Base-by-base conservation (phyloP, 2,888 invertebrate genomes). In the Brachyptera risi region DNA sequence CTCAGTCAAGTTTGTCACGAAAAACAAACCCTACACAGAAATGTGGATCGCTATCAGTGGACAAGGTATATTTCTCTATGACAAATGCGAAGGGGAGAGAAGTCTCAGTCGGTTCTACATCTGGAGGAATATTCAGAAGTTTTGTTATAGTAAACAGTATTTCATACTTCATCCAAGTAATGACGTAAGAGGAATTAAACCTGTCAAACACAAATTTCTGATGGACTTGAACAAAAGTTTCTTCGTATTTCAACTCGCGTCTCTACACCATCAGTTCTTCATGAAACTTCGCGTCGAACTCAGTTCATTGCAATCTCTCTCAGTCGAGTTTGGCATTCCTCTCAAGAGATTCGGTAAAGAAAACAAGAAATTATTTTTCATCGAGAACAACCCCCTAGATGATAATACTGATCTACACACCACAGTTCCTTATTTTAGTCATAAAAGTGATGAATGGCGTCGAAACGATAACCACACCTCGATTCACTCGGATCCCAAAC, bases 241-340 rank as follows among this genome's bases (percentile, higher is more conserved):
- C 71, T 88, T 87, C 70, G 83, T 87, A 62, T 89, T 88, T 74
- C 86, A 86, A 74, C 74, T 88, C 63, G 88, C 88, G 9, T 88
- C 88, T n/a, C 74, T 88, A 49, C 89, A 89, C 72, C 88, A 89
- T 71, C 84, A 88, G 71, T 83, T 89, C 73, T 89, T 87, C 75
- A 78, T 88, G 68, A 84, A 86, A 70, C 74, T 88, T 56, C 82
- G 87, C 71, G 84, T 86, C 42, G 88, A 88, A 71, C 83, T 85
- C 65, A 84, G 85, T 63, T 87, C 87, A 59, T 77, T 86, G 38
- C 82, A 81, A 71, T 80, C 80, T 67, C 76, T 86, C 70, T 81
- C 85, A 15, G 73, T 74, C 75, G 77, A 77, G 62, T 77, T 77
- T 63, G 76, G 76, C 37, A 71, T 75, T 15, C 73, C 75, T 1